phyloP scores from a whole-genome alignment of 2,888 invertebrate species.

The Sphaeridia pumilis region DNA sequence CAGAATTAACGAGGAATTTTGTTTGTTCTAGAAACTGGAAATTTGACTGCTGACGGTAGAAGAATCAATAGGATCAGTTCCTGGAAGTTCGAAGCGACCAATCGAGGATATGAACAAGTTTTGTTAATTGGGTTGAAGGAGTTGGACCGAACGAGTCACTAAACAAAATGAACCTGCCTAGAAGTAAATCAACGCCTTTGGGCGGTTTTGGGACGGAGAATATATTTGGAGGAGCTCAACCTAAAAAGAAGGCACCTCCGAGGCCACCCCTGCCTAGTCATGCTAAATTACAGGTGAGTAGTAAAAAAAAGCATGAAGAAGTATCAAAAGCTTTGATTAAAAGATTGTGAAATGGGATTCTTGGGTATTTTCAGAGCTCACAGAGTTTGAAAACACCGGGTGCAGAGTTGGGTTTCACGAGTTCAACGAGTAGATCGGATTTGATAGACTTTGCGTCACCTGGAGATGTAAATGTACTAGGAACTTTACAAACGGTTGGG shows the following conservation, averaged over 20 bases:
- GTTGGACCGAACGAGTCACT: not conserved
- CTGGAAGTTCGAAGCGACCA: too few species aligned
- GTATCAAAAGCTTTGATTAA: too few species aligned
- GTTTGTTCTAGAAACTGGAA: too few species aligned
- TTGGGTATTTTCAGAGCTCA: conserved; percentile 17
- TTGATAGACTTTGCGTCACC: conserved; percentile 31
- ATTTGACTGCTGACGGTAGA: too few species aligned
- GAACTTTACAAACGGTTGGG: conserved; percentile 5
- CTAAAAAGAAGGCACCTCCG: conserved; percentile 30
- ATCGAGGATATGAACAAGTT: too few species aligned
- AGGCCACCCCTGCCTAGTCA: conserved; percentile 29
- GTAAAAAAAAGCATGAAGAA: too few species aligned
- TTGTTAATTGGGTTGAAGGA: not conserved
- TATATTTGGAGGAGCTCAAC: conserved; percentile 3
- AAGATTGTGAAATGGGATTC: not conserved
- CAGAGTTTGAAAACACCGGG: conserved; percentile 23
- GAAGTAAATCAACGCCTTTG: conserved; percentile 17
- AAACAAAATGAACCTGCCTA: conserved; percentile 5
- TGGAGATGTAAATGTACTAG: not conserved
- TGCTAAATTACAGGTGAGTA: conserved; percentile 5
- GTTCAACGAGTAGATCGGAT: conserved; percentile 7
- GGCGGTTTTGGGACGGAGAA: conserved; percentile 13
- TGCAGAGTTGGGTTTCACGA: not conserved
- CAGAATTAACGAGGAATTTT: too few species aligned
- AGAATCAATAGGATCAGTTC: too few species aligned